Conservation (phyloP, 2,797 vertebrate genomes). For the Perodicticus potto region DNA sequence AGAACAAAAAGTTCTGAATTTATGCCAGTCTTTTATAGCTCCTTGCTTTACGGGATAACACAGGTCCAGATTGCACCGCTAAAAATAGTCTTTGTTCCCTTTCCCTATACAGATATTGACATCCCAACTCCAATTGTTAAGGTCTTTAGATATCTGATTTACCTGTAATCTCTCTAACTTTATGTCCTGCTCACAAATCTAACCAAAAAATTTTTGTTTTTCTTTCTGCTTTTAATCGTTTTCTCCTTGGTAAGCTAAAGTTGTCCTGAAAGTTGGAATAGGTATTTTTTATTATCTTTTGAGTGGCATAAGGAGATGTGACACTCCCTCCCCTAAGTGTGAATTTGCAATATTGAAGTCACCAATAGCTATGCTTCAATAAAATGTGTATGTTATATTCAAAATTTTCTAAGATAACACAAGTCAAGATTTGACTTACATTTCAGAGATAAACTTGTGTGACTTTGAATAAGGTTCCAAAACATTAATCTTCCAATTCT, state of each 20-base stretch:
- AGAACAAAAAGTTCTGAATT: neutral
- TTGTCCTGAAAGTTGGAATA: neutral
- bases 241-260: neutral
- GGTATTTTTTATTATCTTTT: neutral
- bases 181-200: neutral
- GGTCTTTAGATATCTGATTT: neutral
- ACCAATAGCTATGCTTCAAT: neutral
- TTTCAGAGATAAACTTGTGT: neutral
- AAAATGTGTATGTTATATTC: neutral
- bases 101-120: neutral
- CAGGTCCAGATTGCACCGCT: neutral
- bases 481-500: neutral
- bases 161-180: neutral
- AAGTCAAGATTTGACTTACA: neutral
- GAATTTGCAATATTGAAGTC: neutral
- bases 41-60: neutral
- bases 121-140: neutral
- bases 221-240: neutral
- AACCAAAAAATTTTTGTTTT: neutral
- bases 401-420: neutral
- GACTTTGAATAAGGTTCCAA: slow-evolving; percentile 37
- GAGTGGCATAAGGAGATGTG: neutral
- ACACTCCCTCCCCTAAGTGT: neutral
- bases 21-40: neutral
- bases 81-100: neutral